Evolutionary conservation across 2,113 vertebrate genomes (phyloP).

Genomic region (Blennius ocellaris): DNA sequence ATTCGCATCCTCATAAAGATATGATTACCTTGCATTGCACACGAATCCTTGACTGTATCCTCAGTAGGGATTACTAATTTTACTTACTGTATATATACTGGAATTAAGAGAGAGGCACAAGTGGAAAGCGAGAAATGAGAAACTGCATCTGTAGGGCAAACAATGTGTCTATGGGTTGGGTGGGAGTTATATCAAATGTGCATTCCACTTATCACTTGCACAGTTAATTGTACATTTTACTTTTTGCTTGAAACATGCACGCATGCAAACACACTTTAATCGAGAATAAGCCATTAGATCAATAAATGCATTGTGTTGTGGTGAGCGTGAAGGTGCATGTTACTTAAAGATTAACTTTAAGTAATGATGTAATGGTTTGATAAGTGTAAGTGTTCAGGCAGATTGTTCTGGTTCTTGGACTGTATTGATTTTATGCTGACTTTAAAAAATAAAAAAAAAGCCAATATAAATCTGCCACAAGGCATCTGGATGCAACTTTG

Average conservation of each 20-base stretch:
- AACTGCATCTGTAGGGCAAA: constrained; percentile 1
- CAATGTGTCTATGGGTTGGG: neutral
- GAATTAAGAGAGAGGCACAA: constrained; percentile 3
- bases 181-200: neutral
- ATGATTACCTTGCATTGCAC: constrained; percentile 36
- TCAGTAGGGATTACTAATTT: constrained; percentile 23
- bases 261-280: no score
- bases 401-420: neutral
- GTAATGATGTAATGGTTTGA: neutral
- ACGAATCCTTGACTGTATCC: constrained; percentile 46
- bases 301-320: no score
- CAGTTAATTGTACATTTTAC: neutral
- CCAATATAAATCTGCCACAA: neutral
- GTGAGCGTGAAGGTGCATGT: neutral
- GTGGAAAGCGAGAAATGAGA: neutral
- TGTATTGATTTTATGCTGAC: neutral
- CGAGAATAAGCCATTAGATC: no score
- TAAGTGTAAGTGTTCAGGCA: neutral
- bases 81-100: constrained; percentile 13
- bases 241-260: neutral
- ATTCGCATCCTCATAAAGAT: constrained; percentile 38
- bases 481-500: neutral
- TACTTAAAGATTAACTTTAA: neutral
- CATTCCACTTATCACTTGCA: neutral
- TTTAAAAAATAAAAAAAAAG: neutral